Percentiles rank a stretch among this genome's conserved stretches.
These are phyloP conservation scores for Ypsolopha sequella DNA, from an alignment of 2,888 invertebrate species.

Conservation along the genomic window DNA sequence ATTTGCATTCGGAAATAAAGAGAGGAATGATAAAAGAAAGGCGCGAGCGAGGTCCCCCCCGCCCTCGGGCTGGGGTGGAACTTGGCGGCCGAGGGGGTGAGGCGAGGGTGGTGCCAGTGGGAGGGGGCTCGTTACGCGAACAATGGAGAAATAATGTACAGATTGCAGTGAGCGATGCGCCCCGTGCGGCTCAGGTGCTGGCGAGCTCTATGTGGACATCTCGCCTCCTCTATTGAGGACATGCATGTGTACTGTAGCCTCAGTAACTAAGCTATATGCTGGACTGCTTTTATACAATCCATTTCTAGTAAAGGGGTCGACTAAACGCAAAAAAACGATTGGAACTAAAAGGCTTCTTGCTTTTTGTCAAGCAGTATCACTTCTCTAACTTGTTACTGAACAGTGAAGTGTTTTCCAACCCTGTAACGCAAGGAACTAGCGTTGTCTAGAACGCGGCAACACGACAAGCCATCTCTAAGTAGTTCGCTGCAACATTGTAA, in stretches of 20 bases:
- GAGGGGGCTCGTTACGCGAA: constrained; percentile 68
- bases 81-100: constrained; percentile 27
- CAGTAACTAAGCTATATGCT: too few species aligned
- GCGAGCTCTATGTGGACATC: constrained; percentile 19
- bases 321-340: too few species aligned
- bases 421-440: too few species aligned
- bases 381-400: too few species aligned
- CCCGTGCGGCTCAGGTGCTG: constrained; percentile 65
- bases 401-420: too few species aligned
- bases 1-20: constrained; percentile 73
- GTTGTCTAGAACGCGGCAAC: too few species aligned
- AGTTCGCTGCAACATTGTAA: constrained; percentile 11
- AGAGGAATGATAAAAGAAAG: constrained; percentile 72
- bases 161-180: constrained; percentile 72
- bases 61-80: constrained; percentile 64
- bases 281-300: too few species aligned
- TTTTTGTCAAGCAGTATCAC: too few species aligned
- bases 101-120: constrained; percentile 20
- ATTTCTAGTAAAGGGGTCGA: too few species aligned
- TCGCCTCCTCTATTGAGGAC: neutral
- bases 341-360: too few species aligned
- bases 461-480: too few species aligned
- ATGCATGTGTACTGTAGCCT: neutral
- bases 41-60: constrained; percentile 69
- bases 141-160: constrained; percentile 72